Evolutionary conservation across 2,113 vertebrate genomes (phyloP).

Genomic region (Corvus moneduloides): DNA sequence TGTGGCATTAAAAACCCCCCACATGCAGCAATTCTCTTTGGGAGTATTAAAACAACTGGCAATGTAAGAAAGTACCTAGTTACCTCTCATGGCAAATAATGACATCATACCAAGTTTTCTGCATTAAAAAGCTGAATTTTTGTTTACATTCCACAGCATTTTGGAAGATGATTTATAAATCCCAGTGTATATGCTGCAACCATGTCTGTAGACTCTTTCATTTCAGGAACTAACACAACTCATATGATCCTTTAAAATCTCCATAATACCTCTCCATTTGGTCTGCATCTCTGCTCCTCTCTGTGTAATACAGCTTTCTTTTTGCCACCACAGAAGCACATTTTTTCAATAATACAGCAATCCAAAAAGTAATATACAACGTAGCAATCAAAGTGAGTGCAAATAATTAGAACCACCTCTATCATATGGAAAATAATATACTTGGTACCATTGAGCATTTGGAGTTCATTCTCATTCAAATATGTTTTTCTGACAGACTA

Average conservation of each 20-base stretch:
- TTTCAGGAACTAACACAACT: not conserved
- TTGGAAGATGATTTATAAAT: not conserved
- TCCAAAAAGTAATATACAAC: conserved; percentile 22
- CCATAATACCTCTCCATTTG: not conserved
- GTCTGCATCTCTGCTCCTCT: not conserved
- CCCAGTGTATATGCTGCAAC: not conserved
- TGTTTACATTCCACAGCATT: not conserved
- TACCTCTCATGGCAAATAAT: not conserved
- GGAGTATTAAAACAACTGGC: not conserved
- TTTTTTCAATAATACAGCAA: conserved; percentile 33
- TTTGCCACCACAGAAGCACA: not conserved
- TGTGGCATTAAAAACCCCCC: not conserved
- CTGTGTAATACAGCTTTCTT: not conserved
- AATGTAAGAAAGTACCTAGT: not conserved
- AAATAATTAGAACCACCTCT: conserved; percentile 63
- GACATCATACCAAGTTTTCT: not conserved
- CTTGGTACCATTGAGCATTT: conserved; percentile 38
- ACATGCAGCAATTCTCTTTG: not conserved
- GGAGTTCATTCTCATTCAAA: conserved; percentile 48
- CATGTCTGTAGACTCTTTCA: not conserved
- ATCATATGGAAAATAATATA: conserved; percentile 43
- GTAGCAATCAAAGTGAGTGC: conserved; percentile 30
- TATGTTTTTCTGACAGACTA: conserved; percentile 36
- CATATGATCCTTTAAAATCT: not conserved
- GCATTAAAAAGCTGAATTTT: not conserved